Base-by-base conservation (phyloP, 2,888 invertebrate species). In the Leptothorax acervorum region DNA sequence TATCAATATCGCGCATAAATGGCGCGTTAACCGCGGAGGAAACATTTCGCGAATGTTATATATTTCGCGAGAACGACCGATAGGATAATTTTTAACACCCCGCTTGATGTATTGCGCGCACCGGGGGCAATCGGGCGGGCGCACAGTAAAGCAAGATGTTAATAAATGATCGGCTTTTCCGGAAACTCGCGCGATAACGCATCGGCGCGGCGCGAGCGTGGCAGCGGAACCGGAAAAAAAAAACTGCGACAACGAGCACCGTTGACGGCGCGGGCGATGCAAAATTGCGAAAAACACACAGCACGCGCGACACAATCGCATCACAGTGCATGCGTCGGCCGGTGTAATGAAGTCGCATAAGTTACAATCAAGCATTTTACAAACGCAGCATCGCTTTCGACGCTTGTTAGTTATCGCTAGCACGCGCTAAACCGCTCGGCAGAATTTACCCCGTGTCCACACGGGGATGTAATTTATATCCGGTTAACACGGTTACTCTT, bases 311-410 rank as follows among this genome's bases (percentile, higher is more conserved):
- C 23, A 79, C 79, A 79, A 79, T 79, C 71, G 60, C 60, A 79
- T 71, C 79, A 48, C 57, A 71, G 57, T 5, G 35, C 35, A 35
- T 42, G 70, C 68, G 68, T 78, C 28, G n/a, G n/a, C n/a, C 78
- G 42, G 15, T 60, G 60, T 79, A 79, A 79, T 79, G 73, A 79
- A 79, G 79, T 60, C 73, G 79, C 71, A 71, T 71, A 87, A 78
- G 89, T 89, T 83, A 89, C 89, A 85, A 85, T 89, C 89, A 85
- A 66, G 87, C 65, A 82, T 78, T 87, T 89, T 82, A 71, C 89
- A 66, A 65, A 82, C 78, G 71, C 71, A 23, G n/a, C 78, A 48
- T 4, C 66, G 71, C 35, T 71, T 68, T 68, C 68, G 53, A 76
- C 76, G 78, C 39, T 70, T 79, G 71, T 71, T 78, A 53, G 78